Percentiles rank a stretch among this genome's conserved stretches.
phyloP scores from a whole-genome alignment of 2,888 invertebrate species.

The Hypselothyrea guttata region DNA sequence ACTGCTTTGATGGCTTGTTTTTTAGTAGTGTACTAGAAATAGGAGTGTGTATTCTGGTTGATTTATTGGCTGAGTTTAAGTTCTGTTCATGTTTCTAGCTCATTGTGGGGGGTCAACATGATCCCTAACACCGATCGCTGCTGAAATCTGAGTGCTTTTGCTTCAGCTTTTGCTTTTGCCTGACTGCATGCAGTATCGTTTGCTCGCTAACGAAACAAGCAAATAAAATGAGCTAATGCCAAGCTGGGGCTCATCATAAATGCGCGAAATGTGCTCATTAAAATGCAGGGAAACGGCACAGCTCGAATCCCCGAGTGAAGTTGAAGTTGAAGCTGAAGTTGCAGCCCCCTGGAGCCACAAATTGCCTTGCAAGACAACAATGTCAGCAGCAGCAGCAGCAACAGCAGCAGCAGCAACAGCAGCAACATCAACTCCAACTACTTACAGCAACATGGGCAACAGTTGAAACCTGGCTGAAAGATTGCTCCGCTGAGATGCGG shows the following conservation, averaged over 20 bases:
- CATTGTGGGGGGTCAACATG: slow-evolving; percentile 44
- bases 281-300: slow-evolving; percentile 64
- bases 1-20: too few relatives aligned
- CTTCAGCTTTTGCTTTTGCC: not conserved
- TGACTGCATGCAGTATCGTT: slow-evolving; percentile 40
- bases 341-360: slow-evolving; percentile 58
- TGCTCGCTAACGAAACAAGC: slow-evolving; percentile 70
- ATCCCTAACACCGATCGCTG: slow-evolving; percentile 19
- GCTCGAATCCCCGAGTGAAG: slow-evolving; percentile 15
- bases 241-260: slow-evolving; percentile 62
- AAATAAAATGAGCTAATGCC: slow-evolving; percentile 72
- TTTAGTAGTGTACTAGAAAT: too few relatives aligned
- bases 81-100: slow-evolving; percentile 1
- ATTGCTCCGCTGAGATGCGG: slow-evolving; percentile 58
- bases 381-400: slow-evolving; percentile 36
- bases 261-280: slow-evolving; percentile 76
- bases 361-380: slow-evolving; percentile 65
- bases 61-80: slow-evolving; percentile 32
- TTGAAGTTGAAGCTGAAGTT: slow-evolving; percentile 7
- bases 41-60: too few relatives aligned
- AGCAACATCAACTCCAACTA: slow-evolving; percentile 24
- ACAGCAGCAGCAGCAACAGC: slow-evolving; percentile 11
- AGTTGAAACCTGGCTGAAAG: slow-evolving; percentile 62
- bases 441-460: slow-evolving; percentile 38
- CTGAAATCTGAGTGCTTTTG: slow-evolving; percentile 52